Evolutionary conservation across 2,797 vertebrate species (phyloP), one percentile per base, ranked within the genome.

Genomic region (Remorina albescens): DNA sequence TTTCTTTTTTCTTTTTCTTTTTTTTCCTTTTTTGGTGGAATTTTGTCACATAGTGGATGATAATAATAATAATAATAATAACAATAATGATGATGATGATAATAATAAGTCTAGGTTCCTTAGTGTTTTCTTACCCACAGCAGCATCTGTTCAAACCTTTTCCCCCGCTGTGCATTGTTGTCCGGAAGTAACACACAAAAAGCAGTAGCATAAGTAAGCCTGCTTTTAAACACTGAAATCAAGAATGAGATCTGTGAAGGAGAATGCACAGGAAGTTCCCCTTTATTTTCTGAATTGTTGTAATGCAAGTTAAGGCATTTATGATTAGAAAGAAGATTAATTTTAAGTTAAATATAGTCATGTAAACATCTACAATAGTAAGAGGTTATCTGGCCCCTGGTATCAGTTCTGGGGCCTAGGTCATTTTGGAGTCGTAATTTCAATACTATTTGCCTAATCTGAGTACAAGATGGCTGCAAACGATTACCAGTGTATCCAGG

Each of bases 361-460:
- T 70, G 41, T 84, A 84, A 80, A 81, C 74, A 42, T 54, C 39
- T 42, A 10, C 21, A 50, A 49, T 65, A 61, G 64, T 55, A 44
- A 32, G 65, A 76, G 67, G 80, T 83, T 84, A 85, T 86, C 84
- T 70, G 71, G 3, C 41, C 58, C 58, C 75, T 66, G 74, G 37
- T 66, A 68, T 84, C 79, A 34, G 59, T 8, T 8, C 16, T 12
- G 63, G 65, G 66, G 49, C 56, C 56, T 34, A 26, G 61, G 79
- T 84, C 69, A 54, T 42, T 87, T 64, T 80, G 63, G 32, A 81
- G 55, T 75, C 9, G 56, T 86, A 46, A 88, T 92, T 90, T 89
- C 68, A 88, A 88, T 91, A 87, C 71, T 44, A 84, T 91, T 91
- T 87, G 87, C 73, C 79, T 89, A 89, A 91, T 91, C 86, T 87